Percentiles rank a stretch among this genome's conserved stretches.
Evolutionary conservation across 30 jellyfish, hydroid and myxozoan genomes (phyloP).

Genomic region (Aurelia sp.): DNA sequence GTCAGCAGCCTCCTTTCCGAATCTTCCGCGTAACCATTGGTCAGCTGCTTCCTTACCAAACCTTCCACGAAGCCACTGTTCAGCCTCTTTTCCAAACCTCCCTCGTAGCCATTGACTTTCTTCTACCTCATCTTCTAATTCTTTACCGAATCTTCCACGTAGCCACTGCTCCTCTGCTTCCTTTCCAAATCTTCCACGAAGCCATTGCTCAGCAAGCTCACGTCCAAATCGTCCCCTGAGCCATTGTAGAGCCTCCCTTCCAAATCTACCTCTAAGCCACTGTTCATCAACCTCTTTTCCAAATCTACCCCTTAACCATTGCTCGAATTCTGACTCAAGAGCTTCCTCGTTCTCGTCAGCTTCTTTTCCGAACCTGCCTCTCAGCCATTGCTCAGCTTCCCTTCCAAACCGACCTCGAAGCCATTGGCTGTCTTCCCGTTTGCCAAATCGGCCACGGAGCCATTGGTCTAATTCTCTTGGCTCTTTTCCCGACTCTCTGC

Average conservation of each 20-base stretch:
- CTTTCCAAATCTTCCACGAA: conserved; percentile 72
- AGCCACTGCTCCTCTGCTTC: conserved; percentile 67
- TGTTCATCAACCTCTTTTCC: conserved; percentile 74
- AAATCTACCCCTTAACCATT: conserved; percentile 54
- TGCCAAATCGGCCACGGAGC: conserved; percentile 79
- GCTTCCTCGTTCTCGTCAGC: conserved; percentile 58
- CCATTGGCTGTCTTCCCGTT: conserved; percentile 62
- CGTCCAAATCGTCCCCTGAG: conserved; percentile 73
- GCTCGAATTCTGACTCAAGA: conserved; percentile 60
- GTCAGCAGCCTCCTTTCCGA: conserved; percentile 72
- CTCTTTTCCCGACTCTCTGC: neutral
- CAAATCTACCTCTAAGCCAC: conserved; percentile 63
- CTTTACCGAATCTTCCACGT: conserved; percentile 74
- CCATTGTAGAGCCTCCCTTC: conserved; percentile 62
- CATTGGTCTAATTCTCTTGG: conserved; percentile 59
- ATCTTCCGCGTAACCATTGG: conserved; percentile 83
- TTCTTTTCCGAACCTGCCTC: conserved; percentile 88
- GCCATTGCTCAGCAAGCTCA: conserved; percentile 64
- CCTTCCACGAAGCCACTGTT: conserved; percentile 86
- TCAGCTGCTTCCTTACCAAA: conserved; percentile 81
- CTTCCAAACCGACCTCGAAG: conserved; percentile 87
- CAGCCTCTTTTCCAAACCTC: conserved; percentile 74
- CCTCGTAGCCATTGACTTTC: conserved; percentile 53
- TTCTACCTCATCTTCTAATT: conserved; percentile 52
- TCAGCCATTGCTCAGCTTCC: conserved; percentile 81